phyloP scores from a whole-genome alignment of 2,888 invertebrate genomes.

The Marasmarcha lunaedactyla region DNA sequence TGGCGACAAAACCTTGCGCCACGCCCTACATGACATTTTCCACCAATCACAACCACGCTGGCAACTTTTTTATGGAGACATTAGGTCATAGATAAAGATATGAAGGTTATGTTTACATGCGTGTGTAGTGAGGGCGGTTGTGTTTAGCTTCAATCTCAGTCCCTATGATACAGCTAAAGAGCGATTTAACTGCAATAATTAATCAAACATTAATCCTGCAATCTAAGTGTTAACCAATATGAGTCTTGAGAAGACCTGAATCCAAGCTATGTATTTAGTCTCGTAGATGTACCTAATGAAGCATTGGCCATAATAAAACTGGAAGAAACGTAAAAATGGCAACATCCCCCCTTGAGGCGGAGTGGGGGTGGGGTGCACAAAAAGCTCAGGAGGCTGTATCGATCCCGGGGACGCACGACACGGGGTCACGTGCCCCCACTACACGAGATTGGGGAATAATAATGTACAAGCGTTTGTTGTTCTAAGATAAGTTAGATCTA shows the following conservation, averaged over 20 bases:
- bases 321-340: conserved; percentile 51
- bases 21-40: conserved; percentile 4
- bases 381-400: conserved; percentile 68
- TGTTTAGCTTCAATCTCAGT: no score
- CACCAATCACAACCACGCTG: conserved; percentile 2
- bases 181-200: no score
- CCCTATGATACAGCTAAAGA: no score
- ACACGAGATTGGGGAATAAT: conserved; percentile 15
- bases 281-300: not conserved
- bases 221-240: no score
- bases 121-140: no score
- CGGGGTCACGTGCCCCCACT: conserved; percentile 45
- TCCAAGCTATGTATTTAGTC: no score
- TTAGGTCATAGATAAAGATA: not conserved
- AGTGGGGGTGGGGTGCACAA: conserved; percentile 29
- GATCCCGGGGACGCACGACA: conserved; percentile 59
- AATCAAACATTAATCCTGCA: no score
- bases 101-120: no score
- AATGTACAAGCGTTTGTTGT: conserved; percentile 12
- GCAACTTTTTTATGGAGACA: not conserved
- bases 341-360: conserved; percentile 20
- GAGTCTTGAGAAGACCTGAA: no score
- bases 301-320: conserved; percentile 24
- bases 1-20: conserved; percentile 26
- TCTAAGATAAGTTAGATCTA: no score